phyloP scores from a whole-genome alignment of 2,113 vertebrate genomes.

The Carassius auratus region DNA sequence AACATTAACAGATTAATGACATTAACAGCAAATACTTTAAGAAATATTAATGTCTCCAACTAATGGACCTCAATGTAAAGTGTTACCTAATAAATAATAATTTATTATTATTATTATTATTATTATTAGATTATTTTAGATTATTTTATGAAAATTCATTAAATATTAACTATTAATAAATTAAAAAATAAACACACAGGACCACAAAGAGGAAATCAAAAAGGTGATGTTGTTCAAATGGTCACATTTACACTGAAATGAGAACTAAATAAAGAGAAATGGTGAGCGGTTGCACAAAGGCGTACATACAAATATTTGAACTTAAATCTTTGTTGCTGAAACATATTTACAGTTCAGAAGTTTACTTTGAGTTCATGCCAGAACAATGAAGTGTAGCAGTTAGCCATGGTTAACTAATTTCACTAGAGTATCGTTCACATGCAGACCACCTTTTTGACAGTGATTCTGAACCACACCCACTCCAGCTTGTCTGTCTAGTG shows the following conservation, averaged over 20 bases:
- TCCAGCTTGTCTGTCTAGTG: conserved; percentile 40
- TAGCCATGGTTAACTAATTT: conserved; percentile 34
- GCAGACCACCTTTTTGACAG: background rate
- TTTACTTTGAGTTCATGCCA: background rate
- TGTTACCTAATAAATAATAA: background rate
- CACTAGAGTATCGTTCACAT: background rate
- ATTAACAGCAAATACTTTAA: too few species aligned
- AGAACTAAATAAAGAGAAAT: background rate
- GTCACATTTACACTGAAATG: background rate
- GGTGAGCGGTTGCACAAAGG: background rate
- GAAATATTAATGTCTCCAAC: too few species aligned
- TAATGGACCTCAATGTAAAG: background rate
- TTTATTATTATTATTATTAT: too few species aligned
- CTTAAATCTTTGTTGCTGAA: background rate
- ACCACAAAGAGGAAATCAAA: background rate
- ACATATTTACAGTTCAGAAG: background rate
- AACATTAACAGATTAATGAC: too few species aligned
- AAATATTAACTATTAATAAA: too few species aligned
- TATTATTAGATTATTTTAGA: too few species aligned
- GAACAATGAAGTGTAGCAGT: background rate
- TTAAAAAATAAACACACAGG: background rate
- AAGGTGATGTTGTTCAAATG: background rate
- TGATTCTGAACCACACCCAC: background rate
- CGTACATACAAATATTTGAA: background rate
- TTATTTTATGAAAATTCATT: too few species aligned